Evolutionary conservation across 2,113 vertebrate species (phyloP), one percentile per base, ranked within the genome.

Genomic region (Cathartes aura): DNA sequence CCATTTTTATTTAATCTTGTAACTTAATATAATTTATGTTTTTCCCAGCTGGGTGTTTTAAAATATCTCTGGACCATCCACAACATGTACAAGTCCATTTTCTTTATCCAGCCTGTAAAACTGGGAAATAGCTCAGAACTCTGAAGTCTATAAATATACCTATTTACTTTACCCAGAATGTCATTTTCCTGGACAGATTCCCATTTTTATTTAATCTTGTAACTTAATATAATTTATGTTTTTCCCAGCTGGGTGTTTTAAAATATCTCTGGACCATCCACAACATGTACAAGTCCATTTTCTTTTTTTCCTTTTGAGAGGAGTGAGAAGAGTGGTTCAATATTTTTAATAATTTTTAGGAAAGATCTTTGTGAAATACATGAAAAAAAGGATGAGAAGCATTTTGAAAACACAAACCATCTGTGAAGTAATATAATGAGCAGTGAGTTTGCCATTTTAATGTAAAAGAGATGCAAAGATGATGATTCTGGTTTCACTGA

Each of bases 181-280:
- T 97, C 30, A 96, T 94, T 97, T 97, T 96, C 96, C 96, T 98
- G 97, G 95, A 96, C 55, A 92, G 55, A 84, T 80, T 96, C 97
- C 96, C 93, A 73, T 94, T 95, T 96, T 96, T 93, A 75, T 94
- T 95, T 95, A 89, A 96, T 96, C 97, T 96, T 82, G 93, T 92
- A 95, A 95, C 92, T 97, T 95, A 97, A 76, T 93, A 92, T 96
- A 96, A 93, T 95, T 96, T 96, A 72, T 95, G 34, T 93, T 96
- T 91, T 96, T 96, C 91, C 94, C 87, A 94, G 73, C n/a, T 90
- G 89, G 55, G 14, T 93, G 40, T 96, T 97, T 92, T 95, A 93
- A 96, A 97, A 90, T 96, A 89, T 94, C 70, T 92, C 73, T 75
- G 55, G 72, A 91, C 50, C 18, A 58, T 96, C 72, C 78, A 85